Evolutionary conservation across 64 coral and sea anemone species (phyloP), one percentile per base, ranked within the genome.

Genomic region (Pachyseris speciosa): DNA sequence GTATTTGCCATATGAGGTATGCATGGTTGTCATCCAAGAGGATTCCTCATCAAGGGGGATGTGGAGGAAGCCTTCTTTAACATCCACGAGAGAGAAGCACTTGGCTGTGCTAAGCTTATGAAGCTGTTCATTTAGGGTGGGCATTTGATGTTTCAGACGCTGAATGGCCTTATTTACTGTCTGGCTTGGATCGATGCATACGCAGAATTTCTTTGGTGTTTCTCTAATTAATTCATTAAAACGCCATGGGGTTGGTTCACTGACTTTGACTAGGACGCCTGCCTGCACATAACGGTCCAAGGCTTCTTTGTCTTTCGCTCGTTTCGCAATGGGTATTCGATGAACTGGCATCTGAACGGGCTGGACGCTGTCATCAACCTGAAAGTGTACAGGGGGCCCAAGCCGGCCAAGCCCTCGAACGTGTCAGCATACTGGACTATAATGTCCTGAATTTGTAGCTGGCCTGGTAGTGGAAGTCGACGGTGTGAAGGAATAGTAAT

Each of bases 331-430:
- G 41, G 87, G 81, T 26, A 80, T 86, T 91, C 72, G 39, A 44
- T 95, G 78, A 63, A 94, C 69, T 79, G 93, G 86, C 87, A 94
- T 89, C 80, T 86, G 78, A 28, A 94, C 40, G 8, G 78, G 87
- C 47, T 33, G 73, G 30, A 94, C 39, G 32, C 44, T 68, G 48
- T 94, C 48, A 59, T 94, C 64, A 0, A 71, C 24, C 53, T 70
- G 44, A 66, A 94, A 88, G 37, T 88, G 92, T 25, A 94, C 92
- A 30, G 92, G 57, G 85, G 92, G 71, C 75, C 92, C n/a, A 88
- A 51, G 43, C 59, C 26, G 9, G 84, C 74, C 5, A 94, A 37
- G 32, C 93, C 87, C 59, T 84, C 25, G 36, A 94, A 94, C 28
- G 26, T 83, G 60, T 81, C 83, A 28, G 75, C 75, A 42, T 93